Evolutionary conservation across 1,140 invertebrate species (phyloP).

Genomic region (Plectrocnemia conspersa): DNA sequence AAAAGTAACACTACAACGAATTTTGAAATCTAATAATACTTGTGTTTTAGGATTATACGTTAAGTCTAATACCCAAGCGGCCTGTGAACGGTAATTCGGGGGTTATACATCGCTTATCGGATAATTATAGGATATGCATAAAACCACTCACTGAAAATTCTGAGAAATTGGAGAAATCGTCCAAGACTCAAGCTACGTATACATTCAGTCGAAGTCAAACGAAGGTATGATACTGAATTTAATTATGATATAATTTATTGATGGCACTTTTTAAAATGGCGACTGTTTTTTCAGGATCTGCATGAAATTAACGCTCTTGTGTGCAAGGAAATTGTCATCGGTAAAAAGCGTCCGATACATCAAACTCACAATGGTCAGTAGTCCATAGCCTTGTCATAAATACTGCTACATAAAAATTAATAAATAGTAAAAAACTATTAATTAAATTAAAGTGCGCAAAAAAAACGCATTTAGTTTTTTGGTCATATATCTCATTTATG

Average conservation of each 20-base stretch:
- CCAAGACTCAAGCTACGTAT: conserved; percentile 67
- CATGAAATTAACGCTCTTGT: conserved; percentile 48
- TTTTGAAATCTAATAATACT: too few relatives aligned
- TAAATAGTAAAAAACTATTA: too few relatives aligned
- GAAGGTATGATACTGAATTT: too few relatives aligned
- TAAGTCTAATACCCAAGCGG: conserved; percentile 47
- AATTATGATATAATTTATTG: too few relatives aligned
- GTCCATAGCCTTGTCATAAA: too few relatives aligned
- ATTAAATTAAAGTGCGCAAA: too few relatives aligned
- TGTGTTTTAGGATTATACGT: conserved; percentile 44
- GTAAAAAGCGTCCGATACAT: not conserved
- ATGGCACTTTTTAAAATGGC: not conserved
- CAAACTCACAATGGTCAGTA: too few relatives aligned
- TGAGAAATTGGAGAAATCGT: conserved; percentile 42
- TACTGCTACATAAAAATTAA: too few relatives aligned
- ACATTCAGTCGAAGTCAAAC: conserved; percentile 85
- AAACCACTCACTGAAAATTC: conserved; percentile 61
- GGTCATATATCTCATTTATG: too few relatives aligned
- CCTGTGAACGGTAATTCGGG: conserved; percentile 71
- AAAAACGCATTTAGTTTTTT: too few relatives aligned
- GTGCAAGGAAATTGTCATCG: conserved; percentile 37
- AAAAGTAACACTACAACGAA: not conserved
- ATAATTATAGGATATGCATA: conserved; percentile 63
- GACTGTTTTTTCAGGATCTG: conserved; percentile 39
- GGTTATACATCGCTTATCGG: conserved; percentile 57